Base-by-base conservation (phyloP, 2,797 vertebrate species). In the Sebastes vulpes region DNA sequence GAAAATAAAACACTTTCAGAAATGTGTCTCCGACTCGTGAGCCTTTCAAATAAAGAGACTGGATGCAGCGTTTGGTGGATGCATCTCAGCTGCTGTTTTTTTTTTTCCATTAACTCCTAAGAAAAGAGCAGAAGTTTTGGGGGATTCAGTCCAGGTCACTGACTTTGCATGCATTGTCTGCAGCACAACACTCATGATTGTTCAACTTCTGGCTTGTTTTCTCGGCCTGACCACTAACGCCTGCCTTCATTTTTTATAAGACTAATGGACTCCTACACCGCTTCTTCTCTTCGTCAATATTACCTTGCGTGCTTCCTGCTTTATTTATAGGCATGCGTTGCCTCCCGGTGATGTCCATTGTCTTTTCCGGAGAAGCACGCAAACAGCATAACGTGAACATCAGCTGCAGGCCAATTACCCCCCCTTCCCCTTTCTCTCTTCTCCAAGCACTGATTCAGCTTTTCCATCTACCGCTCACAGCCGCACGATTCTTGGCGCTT, bases 161-260 rank as follows among this genome's bases (percentile, higher is more conserved):
- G 85, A 72, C 82, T 89, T 88, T 84, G 91, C 80, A 60, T 92
- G 93, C 85, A 84, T 93, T 90, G 92, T 90, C 83, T 92, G 88
- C 65, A 60, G 63, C 20, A 38, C 77, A 70, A 81, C 67, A 65
- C 63, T 65, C 50, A 31, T 76, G 79, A 92, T 91, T 92, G 78
- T 83, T 86, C 74, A 84, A 77, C 81, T 81, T 65, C 76, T 63
- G 58, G 52, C 59, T 77, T 92, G 88, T 92, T 93, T 89, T 90
- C 80, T 88, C 70, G 54, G 75, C 61, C 87, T 82, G 84, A 82
- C 83, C 85, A 12, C 74, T 86, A 92, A 91, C 77, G 74, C 68
- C 85, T 61, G 81, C 72, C 86, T 96, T 87, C 82, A 95, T 95
- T 95, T 96, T 96, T 96, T 95, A 96, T 95, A 95, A 95, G 93